Conservation (phyloP, 2,113 vertebrate genomes). For the Speoplatyrhinus poulsoni region DNA sequence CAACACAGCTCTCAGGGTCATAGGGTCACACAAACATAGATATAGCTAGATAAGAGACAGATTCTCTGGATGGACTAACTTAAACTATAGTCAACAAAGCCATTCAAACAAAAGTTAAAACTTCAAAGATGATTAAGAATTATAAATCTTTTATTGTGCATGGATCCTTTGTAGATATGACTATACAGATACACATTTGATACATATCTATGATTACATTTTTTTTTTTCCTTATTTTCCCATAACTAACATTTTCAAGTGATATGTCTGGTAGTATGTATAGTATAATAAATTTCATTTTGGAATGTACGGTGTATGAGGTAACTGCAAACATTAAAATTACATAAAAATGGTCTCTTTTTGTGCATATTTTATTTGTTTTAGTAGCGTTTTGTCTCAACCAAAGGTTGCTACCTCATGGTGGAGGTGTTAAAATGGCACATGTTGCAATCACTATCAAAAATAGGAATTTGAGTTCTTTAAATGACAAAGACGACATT, state of each 20-base stretch:
- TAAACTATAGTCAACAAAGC: background rate
- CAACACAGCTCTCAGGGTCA: too few species aligned
- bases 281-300: conserved; percentile 92
- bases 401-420: conserved; percentile 77
- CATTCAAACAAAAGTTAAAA: conserved; percentile 15
- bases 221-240: conserved; percentile 69
- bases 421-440: conserved; percentile 86
- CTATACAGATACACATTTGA: conserved; percentile 87
- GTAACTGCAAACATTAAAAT: conserved; percentile 96
- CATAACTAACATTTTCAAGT: conserved; percentile 91
- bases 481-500: conserved; percentile 87
- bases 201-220: conserved; percentile 89
- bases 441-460: conserved; percentile 88
- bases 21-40: too few species aligned
- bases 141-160: conserved; percentile 98
- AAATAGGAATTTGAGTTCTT: conserved; percentile 86
- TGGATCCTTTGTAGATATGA: conserved; percentile 84
- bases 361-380: conserved; percentile 79
- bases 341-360: conserved; percentile 91
- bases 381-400: conserved; percentile 71
- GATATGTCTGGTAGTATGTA: conserved; percentile 96
- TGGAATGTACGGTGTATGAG: conserved; percentile 99
- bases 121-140: conserved; percentile 81
- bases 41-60: too few species aligned
- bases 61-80: too few species aligned